Evolutionary conservation across 2,797 vertebrate species (phyloP), one percentile per base, ranked within the genome.

Genomic region (Mallotus villosus): DNA sequence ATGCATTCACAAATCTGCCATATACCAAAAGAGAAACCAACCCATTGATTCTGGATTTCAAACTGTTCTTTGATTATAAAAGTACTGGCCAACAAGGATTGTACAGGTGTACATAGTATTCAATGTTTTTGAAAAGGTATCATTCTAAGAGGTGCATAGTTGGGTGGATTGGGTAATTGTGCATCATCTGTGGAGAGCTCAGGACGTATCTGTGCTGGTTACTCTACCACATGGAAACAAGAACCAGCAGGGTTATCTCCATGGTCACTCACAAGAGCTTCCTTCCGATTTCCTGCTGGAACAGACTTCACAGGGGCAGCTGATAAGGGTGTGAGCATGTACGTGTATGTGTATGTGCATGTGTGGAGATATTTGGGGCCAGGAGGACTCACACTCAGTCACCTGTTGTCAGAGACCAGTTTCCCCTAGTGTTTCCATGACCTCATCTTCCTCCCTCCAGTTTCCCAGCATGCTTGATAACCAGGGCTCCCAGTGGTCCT

Each of bases 381-480:
- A n/a, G 51, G 51, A 55, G 4, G 51, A 55, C 51, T 5, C 19
- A 55, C 19, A 55, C 72, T 63, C 71, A 37, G 68, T 76, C 78
- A 78, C 60, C 71, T 62, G 60, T 27, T 22, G 61, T 69, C 73
- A 74, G 68, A 77, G 80, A 77, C 71, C 63, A 71, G 63, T 53
- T 60, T 68, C 32, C 73, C 5, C 29, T 27, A 2, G 27, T 86
- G 73, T 90, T 91, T 90, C 90, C 89, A 92, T 91, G 78, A 84
- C 76, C 88, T 91, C 90, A 91, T 87, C 16, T 16, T 81, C 81
- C 71, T 78, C 75, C 77, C 72, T 65, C 62, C 72, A 19, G 61
- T 78, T 81, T 77, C 79, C 83, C 83, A 80, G 74, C 72, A 34
- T 17, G 37, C 72, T 37, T 67, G 72, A 60, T 37, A 73, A 53